A percentile compares a stretch with the other conserved stretches of the same genome.
Conservation (phyloP, 2,888 invertebrate genomes). For the Thymelicus acteon region DNA sequence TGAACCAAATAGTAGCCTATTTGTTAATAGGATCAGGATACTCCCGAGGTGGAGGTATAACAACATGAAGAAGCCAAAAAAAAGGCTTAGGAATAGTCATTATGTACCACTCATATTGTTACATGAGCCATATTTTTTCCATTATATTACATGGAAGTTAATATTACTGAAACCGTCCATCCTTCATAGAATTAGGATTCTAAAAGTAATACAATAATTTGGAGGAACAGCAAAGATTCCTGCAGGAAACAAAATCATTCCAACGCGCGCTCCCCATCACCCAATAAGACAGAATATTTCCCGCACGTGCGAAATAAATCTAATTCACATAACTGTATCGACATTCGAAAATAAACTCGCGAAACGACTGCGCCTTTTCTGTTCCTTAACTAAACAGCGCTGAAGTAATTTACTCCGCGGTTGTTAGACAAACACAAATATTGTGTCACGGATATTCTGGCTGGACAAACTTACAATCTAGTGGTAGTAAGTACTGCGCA, state of each 20-base stretch:
- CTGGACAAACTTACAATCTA: neutral
- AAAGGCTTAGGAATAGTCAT: too few species aligned
- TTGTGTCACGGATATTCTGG: neutral
- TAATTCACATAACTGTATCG: conserved; percentile 13
- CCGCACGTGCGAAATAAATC: conserved; percentile 14
- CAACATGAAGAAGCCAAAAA: too few species aligned
- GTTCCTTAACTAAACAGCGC: conserved; percentile 3
- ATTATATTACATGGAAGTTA: too few species aligned
- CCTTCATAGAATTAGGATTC: neutral
- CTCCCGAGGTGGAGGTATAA: too few species aligned
- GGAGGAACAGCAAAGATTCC: neutral
- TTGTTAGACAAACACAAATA: conserved; percentile 11
- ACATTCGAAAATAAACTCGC: conserved; percentile 10
- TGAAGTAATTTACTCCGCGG: conserved; percentile 11
- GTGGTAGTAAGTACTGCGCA: neutral
- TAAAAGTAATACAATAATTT: neutral
- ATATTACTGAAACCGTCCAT: neutral
- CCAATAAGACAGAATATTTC: conserved; percentile 12
- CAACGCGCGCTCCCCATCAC: neutral
- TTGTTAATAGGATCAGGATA: too few species aligned
- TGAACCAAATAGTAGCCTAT: too few species aligned
- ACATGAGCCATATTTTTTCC: too few species aligned
- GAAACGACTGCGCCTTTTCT: conserved; percentile 4
- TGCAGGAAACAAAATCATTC: conserved; percentile 1
- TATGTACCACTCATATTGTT: too few species aligned